Evolutionary conservation across 2,113 vertebrate species (phyloP).

Genomic region (Alethe diademata): DNA sequence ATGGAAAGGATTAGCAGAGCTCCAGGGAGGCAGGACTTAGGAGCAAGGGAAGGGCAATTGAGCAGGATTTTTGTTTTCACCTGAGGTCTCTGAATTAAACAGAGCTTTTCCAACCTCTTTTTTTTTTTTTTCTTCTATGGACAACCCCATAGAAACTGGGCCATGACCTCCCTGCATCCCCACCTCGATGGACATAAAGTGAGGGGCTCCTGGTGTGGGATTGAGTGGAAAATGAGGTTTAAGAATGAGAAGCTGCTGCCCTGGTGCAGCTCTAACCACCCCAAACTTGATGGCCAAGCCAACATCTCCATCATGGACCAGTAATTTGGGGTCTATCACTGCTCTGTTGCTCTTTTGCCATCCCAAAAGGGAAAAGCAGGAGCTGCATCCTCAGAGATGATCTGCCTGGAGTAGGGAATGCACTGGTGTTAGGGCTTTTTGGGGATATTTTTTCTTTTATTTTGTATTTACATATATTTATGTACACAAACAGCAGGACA

Average conservation of each 20-base stretch:
- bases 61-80: not conserved
- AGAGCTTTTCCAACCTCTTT: not conserved
- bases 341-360: not conserved
- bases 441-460: too few relatives aligned
- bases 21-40: not conserved
- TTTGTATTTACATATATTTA: too few relatives aligned
- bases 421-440: too few relatives aligned
- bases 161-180: not conserved
- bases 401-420: not conserved
- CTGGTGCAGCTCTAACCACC: not conserved
- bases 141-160: not conserved
- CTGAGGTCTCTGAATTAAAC: not conserved
- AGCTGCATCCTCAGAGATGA: not conserved
- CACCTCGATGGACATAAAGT: rapidly evolving
- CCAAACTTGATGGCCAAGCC: not conserved
- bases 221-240: not conserved
- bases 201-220: not conserved
- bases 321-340: not conserved
- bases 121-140: not conserved
- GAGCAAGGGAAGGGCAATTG: not conserved
- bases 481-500: too few relatives aligned
- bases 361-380: not conserved
- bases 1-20: not conserved
- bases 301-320: not conserved
- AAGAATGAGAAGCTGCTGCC: not conserved